phyloP scores from a whole-genome alignment of 2,797 vertebrate genomes.

The Cuculus canorus region DNA sequence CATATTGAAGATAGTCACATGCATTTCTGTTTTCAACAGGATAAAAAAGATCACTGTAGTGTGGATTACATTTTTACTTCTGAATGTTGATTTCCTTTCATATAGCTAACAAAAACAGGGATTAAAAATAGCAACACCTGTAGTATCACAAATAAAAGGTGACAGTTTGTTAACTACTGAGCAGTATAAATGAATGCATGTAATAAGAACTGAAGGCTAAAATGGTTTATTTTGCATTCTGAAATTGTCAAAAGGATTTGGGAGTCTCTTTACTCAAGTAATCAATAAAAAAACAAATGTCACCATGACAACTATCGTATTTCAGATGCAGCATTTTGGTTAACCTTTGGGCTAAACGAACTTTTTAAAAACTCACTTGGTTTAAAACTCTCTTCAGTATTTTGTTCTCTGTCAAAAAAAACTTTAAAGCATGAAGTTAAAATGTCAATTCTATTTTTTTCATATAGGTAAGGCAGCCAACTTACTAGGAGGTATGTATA shows the following conservation, averaged over 20 bases:
- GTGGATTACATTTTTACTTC: neutral
- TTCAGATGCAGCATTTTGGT: neutral
- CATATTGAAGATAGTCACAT: neutral
- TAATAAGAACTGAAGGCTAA: neutral
- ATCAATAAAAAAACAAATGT: constrained; percentile 63
- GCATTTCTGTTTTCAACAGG: neutral
- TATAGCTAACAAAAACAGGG: neutral
- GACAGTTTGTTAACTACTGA: neutral
- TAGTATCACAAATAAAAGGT: neutral
- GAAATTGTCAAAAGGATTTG: constrained; percentile 42
- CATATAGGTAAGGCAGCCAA: neutral
- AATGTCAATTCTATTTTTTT: neutral
- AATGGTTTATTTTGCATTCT: neutral
- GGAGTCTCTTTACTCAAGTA: constrained; percentile 56
- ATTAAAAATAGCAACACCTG: neutral
- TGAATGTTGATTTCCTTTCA: neutral
- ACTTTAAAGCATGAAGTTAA: neutral
- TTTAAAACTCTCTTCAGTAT: constrained; percentile 6
- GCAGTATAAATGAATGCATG: neutral
- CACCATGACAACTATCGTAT: constrained; percentile 55
- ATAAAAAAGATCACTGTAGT: neutral
- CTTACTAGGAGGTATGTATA: neutral
- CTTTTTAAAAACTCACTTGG: neutral
- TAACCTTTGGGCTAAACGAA: constrained; percentile 25
- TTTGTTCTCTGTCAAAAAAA: constrained; percentile 7